A percentile compares a stretch with the other conserved stretches of the same genome.
phyloP scores from a whole-genome alignment of 2,113 vertebrate genomes.

The Prinia subflava region DNA sequence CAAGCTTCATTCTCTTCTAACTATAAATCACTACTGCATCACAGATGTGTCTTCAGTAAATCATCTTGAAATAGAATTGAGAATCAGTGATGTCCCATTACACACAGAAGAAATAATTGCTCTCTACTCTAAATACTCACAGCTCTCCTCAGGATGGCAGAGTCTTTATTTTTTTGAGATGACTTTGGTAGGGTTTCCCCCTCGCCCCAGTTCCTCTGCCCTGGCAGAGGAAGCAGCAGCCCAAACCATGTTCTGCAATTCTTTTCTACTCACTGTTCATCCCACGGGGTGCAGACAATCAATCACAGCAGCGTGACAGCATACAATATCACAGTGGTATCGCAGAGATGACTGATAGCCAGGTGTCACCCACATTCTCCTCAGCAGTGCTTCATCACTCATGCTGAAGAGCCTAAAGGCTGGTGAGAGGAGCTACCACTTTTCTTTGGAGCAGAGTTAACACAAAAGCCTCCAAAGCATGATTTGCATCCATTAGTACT shows the following conservation, averaged over 20 bases:
- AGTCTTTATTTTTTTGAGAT: neutral
- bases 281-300: neutral
- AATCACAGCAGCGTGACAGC: neutral
- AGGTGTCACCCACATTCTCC: neutral
- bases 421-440: neutral
- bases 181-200: rapidly evolving
- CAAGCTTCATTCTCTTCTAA: neutral
- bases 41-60: neutral
- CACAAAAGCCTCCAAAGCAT: neutral
- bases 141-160: neutral
- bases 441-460: neutral
- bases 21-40: neutral
- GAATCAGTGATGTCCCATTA: neutral
- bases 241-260: neutral
- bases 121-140: neutral
- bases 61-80: neutral
- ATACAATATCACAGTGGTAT: neutral
- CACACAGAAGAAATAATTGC: neutral
- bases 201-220: neutral
- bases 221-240: neutral
- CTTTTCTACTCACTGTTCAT: neutral
- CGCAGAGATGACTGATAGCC: neutral
- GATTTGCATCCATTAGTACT: neutral
- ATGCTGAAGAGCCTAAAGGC: neutral
- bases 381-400: neutral